Evolutionary conservation across 1,140 invertebrate genomes (phyloP), one percentile per base, ranked within the genome.

Genomic region (Drosophila tropicalis): DNA sequence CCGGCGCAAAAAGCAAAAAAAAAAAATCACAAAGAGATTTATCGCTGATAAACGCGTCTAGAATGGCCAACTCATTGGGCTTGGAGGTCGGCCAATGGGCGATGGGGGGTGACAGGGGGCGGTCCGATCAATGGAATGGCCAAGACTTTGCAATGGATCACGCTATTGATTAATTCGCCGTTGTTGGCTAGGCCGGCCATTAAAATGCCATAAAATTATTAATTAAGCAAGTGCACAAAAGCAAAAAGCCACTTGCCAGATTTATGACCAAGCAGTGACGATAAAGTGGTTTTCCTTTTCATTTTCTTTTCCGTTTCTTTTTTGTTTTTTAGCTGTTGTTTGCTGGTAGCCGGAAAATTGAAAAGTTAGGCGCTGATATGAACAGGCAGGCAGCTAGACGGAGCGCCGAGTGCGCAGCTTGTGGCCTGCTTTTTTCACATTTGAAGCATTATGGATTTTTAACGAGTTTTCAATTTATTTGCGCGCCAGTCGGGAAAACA

Each of bases 391-490:
- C 65, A 58, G 55, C 36, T 55, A 63, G 64, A 72, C 66, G 62
- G 36, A 58, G 56, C 40, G 65, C 69, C 7, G 51, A 34, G 19
- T 51, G 51, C 66, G 62, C 40, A 29, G 29, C 60, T 62, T 62
- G 39, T 62, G 60, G 60, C 40, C 40, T 39, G 56, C 17, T 62
- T 25, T 44, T 40, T 39, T 36, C 39, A 39, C 80, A 81, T 77
- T 74, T 77, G 69, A 86, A 87, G 83, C 85, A 90, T 90, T 90
- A 90, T 90, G 87, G 87, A 90, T 90, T 90, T 90, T 90, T 90
- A 90, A 90, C 87, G 87, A 90, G 87, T 90, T 90, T 90, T 90
- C 87, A 90, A 90, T 90, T 90, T 90, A 90, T 84, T 81, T 89
- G 81, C 84, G 81, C 80, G 84, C 80, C 84, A 90, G 77, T 60